Evolutionary conservation across 1,140 invertebrate genomes (phyloP).

Genomic region (Platyura marginata): DNA sequence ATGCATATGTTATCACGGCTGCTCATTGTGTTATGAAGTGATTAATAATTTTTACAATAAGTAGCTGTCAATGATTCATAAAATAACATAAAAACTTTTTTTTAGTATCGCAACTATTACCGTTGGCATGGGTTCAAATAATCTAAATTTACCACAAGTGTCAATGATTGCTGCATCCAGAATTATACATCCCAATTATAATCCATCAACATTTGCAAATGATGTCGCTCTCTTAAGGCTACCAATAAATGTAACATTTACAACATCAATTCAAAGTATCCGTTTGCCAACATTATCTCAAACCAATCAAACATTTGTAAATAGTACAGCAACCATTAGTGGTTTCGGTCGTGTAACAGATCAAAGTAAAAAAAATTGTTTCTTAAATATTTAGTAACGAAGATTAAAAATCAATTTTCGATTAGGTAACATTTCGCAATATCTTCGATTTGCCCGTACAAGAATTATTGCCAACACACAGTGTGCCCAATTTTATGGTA

Average conservation of each 20-base stretch:
- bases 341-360: background rate
- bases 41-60: no score
- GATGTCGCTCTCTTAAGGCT: background rate
- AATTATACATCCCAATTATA: background rate
- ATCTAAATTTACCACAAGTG: background rate
- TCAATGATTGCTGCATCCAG: background rate
- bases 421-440: background rate
- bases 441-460: background rate
- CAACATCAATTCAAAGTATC: background rate
- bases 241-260: background rate
- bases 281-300: background rate
- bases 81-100: background rate
- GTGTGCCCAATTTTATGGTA: background rate
- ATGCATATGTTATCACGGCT: constrained; percentile 18
- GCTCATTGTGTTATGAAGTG: constrained; percentile 17
- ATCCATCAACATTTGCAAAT: background rate
- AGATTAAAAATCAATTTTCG: no score
- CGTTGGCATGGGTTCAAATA: background rate
- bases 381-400: no score
- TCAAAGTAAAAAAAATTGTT: background rate
- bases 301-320: background rate
- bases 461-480: background rate
- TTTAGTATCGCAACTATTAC: background rate
- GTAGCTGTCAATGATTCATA: no score
- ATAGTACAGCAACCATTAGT: background rate